Evolutionary conservation across 2,888 invertebrate genomes (phyloP), one percentile per base, ranked within the genome.

Genomic region (Ethmia dodecea): DNA sequence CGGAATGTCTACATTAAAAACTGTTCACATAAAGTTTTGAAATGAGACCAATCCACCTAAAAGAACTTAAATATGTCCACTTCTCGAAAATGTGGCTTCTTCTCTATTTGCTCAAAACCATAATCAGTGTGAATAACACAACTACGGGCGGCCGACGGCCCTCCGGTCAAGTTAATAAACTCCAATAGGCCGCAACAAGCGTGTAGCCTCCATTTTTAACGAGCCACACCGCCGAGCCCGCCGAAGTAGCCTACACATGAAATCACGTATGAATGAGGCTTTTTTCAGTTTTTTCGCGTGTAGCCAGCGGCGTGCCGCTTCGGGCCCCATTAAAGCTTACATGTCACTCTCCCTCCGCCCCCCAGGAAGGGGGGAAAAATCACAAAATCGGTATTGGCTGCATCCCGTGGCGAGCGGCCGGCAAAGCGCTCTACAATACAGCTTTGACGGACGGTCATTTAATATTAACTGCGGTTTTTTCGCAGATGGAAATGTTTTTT

Each of bases 401-500:
- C 68, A 68, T 70, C 77, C 79, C 78, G 69, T 74, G 59, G 71
- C 65, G 74, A 55, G 65, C 52, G 61, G 45, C 56, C 62, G 52
- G 63, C 70, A 68, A 73, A 74, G 68, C 75, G 10, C n/a, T 26
- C 10, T 57, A 75, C 80, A 76, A 80, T 77, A 77, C 26, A 74
- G 77, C 78, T 84, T 86, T 86, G 86, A 84, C 77, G 78, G 71
- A 83, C 79, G 80, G 71, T 81, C 83, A 83, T 86, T 84, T 86
- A 84, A 84, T 86, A 86, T 86, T 84, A 80, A 84, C 86, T 81
- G 86, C 65, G 84, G 84, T 83, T 83, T 80, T 76, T 69, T 77
- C 79, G 70, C 81, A 83, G 80, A 83, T 84, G 84, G 78, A 77
- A 83, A 80, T 79, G 73, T 77, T 33, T 83, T 33, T 77, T 83